phyloP scores from a whole-genome alignment of 1,140 invertebrate genomes.

The Lucilia sericata region DNA sequence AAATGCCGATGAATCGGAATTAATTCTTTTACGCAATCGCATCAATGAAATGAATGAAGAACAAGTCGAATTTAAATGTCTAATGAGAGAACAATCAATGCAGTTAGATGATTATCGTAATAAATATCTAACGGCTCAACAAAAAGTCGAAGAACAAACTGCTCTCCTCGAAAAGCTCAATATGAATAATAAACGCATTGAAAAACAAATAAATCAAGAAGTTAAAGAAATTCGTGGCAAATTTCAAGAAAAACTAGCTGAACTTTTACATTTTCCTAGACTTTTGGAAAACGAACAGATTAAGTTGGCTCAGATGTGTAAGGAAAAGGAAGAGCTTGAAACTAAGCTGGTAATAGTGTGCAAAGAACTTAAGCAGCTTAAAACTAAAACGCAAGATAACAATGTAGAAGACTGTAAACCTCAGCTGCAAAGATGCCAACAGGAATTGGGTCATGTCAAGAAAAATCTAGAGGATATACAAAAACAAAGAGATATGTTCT shows the following conservation, averaged over 20 bases:
- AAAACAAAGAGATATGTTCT: conserved; percentile 62
- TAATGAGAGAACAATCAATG: conserved; percentile 77
- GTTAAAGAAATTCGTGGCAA: conserved; percentile 79
- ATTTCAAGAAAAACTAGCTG: conserved; percentile 82
- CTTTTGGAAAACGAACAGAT: conserved; percentile 79
- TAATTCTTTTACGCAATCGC: conserved; percentile 57
- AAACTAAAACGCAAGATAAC: conserved; percentile 53
- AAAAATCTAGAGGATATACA: conserved; percentile 57
- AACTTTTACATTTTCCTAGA: conserved; percentile 79
- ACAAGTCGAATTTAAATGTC: conserved; percentile 73
- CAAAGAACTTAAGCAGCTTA: conserved; percentile 61
- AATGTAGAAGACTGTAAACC: conserved; percentile 53
- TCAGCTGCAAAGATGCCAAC: conserved; percentile 60
- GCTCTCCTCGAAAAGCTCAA: conserved; percentile 80
- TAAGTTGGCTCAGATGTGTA: conserved; percentile 78
- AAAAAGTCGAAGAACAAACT: conserved; percentile 80
- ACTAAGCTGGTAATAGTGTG: conserved; percentile 61
- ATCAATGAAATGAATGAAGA: conserved; percentile 64
- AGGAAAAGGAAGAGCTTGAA: conserved; percentile 68
- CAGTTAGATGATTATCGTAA: conserved; percentile 81
- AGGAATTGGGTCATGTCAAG: conserved; percentile 56
- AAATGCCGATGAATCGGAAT: conserved; percentile 59
- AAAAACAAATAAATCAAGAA: conserved; percentile 81
- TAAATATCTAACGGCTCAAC: conserved; percentile 79
- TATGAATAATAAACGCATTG: conserved; percentile 80